These are phyloP conservation scores for Allacma fusca DNA, from an alignment of 2,888 invertebrate species.

Conservation along the genomic window DNA sequence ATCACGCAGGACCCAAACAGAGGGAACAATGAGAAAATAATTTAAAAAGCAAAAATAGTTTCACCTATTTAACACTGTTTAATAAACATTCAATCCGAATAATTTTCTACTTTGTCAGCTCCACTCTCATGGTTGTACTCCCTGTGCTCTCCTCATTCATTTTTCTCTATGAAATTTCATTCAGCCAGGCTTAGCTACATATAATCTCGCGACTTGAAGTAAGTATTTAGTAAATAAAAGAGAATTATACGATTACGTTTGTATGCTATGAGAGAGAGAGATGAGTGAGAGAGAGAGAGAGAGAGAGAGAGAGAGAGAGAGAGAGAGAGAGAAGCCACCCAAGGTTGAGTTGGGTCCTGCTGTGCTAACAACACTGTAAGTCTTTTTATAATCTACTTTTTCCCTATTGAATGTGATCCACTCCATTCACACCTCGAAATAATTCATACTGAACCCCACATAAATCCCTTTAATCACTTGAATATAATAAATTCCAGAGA, in stretches of 20 bases:
- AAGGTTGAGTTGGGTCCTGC: constrained; percentile 39
- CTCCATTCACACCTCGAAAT: constrained; percentile 34
- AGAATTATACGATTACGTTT: constrained; percentile 11
- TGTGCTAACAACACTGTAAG: constrained; percentile 31
- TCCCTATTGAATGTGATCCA: constrained; percentile 25
- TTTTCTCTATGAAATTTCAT: background rate
- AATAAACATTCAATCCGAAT: constrained; percentile 20
- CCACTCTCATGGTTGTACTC: constrained; percentile 1
- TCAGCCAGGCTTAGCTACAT: background rate
- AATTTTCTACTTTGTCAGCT: background rate
- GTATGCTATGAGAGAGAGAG: too few species aligned
- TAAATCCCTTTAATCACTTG: constrained; percentile 33
- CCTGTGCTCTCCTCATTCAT: background rate
- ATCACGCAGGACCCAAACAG: background rate
- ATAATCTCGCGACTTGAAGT: background rate
- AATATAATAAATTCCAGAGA: constrained; percentile 10
- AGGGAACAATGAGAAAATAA: background rate
- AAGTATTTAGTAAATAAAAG: constrained; percentile 19
- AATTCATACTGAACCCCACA: constrained; percentile 17
- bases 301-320: too few species aligned
- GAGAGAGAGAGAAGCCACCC: constrained; percentile 40
- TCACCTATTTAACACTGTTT: constrained; percentile 29
- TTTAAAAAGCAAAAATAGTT: background rate
- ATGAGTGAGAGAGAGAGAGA: constrained; percentile 16
- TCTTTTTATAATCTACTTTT: constrained; percentile 37